Percentiles rank a stretch among this genome's conserved stretches.
These are phyloP conservation scores for Campylomormyrus numenius DNA, from an alignment of 2,113 vertebrate species.

Conservation along the genomic window DNA sequence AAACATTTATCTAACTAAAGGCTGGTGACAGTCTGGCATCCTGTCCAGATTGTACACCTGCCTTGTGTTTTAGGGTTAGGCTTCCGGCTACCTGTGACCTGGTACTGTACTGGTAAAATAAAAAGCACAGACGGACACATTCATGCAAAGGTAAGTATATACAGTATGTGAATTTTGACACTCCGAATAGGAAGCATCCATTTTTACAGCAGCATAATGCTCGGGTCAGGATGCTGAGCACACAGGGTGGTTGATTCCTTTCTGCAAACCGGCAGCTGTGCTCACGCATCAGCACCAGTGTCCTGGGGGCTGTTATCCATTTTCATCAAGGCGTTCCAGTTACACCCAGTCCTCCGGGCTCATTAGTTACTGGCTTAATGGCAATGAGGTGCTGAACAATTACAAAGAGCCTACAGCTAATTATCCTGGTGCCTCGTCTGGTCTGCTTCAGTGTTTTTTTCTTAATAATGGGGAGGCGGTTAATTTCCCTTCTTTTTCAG, in stretches of 20 bases:
- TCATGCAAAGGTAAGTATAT: not conserved
- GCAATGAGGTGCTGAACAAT: slow-evolving; percentile 24
- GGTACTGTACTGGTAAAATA: not conserved
- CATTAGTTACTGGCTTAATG: slow-evolving; percentile 43
- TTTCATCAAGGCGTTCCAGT: slow-evolving; percentile 41
- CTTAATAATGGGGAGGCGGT: not conserved
- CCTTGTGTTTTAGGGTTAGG: not conserved
- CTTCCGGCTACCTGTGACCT: not conserved
- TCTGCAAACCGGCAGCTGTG: slow-evolving; percentile 31
- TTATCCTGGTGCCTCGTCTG: not conserved
- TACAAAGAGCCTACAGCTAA: not conserved
- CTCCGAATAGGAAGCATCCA: not conserved
- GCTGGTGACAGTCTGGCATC: not conserved
- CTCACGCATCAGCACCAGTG: slow-evolving; percentile 9
- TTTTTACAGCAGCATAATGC: not conserved
- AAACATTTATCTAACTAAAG: not conserved
- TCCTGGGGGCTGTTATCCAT: slow-evolving; percentile 39
- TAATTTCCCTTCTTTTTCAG: not conserved
- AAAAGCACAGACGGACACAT: not conserved
- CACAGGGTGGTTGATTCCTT: not conserved
- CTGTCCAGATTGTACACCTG: not conserved
- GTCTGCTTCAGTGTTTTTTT: not conserved
- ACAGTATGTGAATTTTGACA: not conserved
- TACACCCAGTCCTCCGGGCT: slow-evolving; percentile 42
- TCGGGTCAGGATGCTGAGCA: not conserved